These are phyloP conservation scores for Actenoides hombroni DNA, from an alignment of 2,113 vertebrate species.

Conservation along the genomic window DNA sequence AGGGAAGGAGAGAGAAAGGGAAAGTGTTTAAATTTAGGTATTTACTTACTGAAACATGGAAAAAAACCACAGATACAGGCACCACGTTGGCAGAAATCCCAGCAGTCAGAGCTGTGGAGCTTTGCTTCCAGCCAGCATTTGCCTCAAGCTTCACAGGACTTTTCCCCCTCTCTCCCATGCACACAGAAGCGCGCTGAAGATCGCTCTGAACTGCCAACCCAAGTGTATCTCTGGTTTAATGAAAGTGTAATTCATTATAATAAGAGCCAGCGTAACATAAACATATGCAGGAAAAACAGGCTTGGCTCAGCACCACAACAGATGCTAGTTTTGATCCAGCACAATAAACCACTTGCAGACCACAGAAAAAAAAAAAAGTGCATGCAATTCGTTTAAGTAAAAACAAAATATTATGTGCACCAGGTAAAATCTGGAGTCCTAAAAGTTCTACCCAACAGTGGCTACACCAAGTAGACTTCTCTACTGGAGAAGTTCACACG, in stretches of 20 bases:
- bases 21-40: not conserved
- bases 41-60: slow-evolving; percentile 45
- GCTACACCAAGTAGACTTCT: not conserved
- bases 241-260: slow-evolving; percentile 25
- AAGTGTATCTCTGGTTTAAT: slow-evolving; percentile 1
- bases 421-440: not conserved
- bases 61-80: not conserved
- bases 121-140: not conserved
- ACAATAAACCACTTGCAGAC: not conserved
- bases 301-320: not conserved
- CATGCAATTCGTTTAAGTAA: not conserved
- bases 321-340: not conserved
- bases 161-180: not conserved
- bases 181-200: not conserved
- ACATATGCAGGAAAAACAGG: slow-evolving; percentile 60
- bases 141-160: not conserved
- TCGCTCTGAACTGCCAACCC: not conserved
- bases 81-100: not conserved
- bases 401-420: not conserved
- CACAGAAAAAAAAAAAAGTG: not conserved
- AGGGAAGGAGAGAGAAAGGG: not conserved
- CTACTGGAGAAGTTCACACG: not conserved
- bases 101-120: not conserved
- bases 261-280: slow-evolving; percentile 3
- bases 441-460: not conserved